Conservation (phyloP, 2,113 vertebrate species). For the Petrocephalus zakoni region DNA sequence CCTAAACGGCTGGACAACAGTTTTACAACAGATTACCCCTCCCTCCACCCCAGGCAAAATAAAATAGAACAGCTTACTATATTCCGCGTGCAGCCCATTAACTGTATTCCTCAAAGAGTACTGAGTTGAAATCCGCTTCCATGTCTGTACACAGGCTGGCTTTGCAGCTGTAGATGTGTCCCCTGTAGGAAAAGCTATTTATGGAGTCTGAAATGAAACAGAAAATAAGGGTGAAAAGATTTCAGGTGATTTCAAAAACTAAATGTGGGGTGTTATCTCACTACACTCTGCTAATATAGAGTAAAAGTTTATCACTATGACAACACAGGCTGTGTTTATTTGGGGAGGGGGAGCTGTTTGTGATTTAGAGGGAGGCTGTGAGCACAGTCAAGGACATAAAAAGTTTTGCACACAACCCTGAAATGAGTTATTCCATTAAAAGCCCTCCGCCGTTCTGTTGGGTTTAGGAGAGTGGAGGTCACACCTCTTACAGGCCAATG, state of each 20-base stretch:
- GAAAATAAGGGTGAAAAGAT: background rate
- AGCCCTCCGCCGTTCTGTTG: background rate
- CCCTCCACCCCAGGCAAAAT: constrained; percentile 26
- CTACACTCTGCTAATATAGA: background rate
- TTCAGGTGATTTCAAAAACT: background rate
- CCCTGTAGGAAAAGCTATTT: background rate
- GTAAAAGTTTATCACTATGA: background rate
- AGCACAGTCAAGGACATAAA: background rate
- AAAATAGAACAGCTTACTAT: constrained; percentile 21
- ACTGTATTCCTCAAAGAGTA: background rate
- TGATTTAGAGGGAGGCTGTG: background rate
- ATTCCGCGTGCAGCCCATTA: constrained; percentile 12
- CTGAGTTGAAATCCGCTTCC: background rate
- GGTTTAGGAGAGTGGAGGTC: background rate
- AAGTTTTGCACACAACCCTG: background rate
- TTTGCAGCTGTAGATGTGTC: too few species aligned
- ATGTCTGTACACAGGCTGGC: background rate
- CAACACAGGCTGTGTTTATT: constrained; percentile 1
- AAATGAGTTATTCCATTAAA: background rate
- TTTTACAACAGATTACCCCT: constrained; percentile 32
- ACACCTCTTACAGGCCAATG: background rate
- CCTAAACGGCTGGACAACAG: constrained; percentile 25
- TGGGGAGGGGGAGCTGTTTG: background rate
- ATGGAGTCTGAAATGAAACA: background rate
- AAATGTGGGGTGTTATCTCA: background rate